Base-by-base conservation (phyloP, 2,113 vertebrate genomes). In the Neoarius graeffei region DNA sequence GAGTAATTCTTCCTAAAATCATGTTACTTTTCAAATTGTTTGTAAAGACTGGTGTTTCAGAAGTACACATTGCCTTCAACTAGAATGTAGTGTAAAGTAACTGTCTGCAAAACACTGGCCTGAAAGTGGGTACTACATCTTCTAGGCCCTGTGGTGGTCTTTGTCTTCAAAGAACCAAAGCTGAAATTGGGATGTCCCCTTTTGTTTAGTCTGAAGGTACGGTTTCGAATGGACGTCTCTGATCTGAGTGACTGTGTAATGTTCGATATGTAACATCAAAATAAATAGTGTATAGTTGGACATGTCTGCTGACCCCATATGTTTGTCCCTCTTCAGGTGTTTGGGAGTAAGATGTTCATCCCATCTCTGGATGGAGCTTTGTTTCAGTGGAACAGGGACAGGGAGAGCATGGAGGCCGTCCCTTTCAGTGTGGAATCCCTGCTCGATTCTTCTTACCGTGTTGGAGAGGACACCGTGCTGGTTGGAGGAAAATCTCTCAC, bases 351-450 rank as follows among this genome's bases (percentile, higher is more conserved):
- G 94, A 96, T 99, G 96, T 97, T 99, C 77, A 99, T 99, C 90
- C 98, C 98, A 5, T 99, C 98, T 19, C 92, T 99, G 96, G 98
- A 99, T 71, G 98, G 98, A 54, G 97, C 96, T 89, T 95, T 99
- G 89, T 99, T 99, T 92, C 98, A 99, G 93, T 99, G 97, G 98
- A 99, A 99, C 92, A 95, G 97, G 86, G 98, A 99, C 89, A 92
- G 97, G 3, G 97, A 98, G 93, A 98, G 95, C 91, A 99, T 99
- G 98, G 98, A 99, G 93, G 96, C 98, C 0, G 98, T 99, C 88
- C 98, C 98, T 76, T 99, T 99, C 94, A 99, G 97, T 0, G 97
- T 99, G 66, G 98, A 99, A 90, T 99, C 98, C 71, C 96, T 99
- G 85, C 95, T 99, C 0, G 98, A 99, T 82, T 99, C 98, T 0